Percentiles rank a stretch among this genome's conserved stretches.
Evolutionary conservation across 2,797 vertebrate species (phyloP).

Genomic region (Xerus rutilus): DNA sequence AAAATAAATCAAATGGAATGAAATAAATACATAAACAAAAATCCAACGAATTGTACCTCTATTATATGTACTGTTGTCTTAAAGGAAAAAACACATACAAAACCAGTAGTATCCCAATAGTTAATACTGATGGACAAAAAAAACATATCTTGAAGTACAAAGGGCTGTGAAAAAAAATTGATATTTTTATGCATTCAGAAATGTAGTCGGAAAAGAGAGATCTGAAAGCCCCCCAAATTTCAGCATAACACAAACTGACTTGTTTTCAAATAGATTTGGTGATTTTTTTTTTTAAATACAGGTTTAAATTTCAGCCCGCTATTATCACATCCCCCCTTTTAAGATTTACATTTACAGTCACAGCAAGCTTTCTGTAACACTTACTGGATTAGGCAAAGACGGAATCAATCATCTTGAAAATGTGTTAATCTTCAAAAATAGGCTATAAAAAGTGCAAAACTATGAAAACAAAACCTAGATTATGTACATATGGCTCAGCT

Average conservation of each 20-base stretch:
- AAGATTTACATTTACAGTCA: slow-evolving; percentile 69
- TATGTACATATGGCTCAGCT: slow-evolving; percentile 92
- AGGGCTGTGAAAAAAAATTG: slow-evolving; percentile 77
- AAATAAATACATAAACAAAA: slow-evolving; percentile 91
- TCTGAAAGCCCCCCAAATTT: slow-evolving; percentile 78
- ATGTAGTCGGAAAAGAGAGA: slow-evolving; percentile 69
- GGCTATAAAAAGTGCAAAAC: slow-evolving; percentile 92
- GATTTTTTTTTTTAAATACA: slow-evolving; percentile 76
- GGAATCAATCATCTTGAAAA: slow-evolving; percentile 88
- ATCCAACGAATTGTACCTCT: slow-evolving; percentile 89
- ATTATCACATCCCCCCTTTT: slow-evolving; percentile 33
- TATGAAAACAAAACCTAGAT: slow-evolving; percentile 89
- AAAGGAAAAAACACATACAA: slow-evolving; percentile 85
- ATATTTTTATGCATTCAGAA: slow-evolving; percentile 74
- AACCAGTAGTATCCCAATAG: slow-evolving; percentile 89
- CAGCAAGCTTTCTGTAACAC: slow-evolving; percentile 80
- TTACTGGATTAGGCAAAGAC: slow-evolving; percentile 85
- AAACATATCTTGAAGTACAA: slow-evolving; percentile 82
- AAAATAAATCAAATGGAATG: slow-evolving; percentile 90
- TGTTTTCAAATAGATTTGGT: slow-evolving; percentile 81
- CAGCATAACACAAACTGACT: slow-evolving; percentile 80
- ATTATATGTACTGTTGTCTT: slow-evolving; percentile 87
- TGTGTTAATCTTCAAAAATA: slow-evolving; percentile 90
- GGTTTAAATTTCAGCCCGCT: slow-evolving; percentile 73
- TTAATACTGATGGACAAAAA: slow-evolving; percentile 90